Percentiles rank a stretch among this genome's conserved stretches.
phyloP scores from a whole-genome alignment of 2,797 vertebrate genomes.

The Naso thynnoides region DNA sequence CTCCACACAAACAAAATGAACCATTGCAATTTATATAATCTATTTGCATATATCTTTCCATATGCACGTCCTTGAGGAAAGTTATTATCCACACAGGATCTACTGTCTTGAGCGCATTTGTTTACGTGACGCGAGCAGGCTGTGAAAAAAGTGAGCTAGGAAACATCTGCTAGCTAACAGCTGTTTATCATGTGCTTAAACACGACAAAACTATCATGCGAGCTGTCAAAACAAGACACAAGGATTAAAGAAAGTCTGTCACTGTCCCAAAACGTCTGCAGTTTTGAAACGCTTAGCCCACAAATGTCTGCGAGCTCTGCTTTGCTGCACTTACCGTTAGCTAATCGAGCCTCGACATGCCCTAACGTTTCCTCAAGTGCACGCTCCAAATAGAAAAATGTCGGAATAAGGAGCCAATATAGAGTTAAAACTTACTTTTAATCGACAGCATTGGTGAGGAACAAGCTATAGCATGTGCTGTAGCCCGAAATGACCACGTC shows the following conservation, averaged over 20 bases:
- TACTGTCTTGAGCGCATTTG: slow-evolving; percentile 23
- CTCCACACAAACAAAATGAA: background rate
- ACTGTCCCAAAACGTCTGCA: too few species aligned
- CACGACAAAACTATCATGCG: background rate
- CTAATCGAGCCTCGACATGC: slow-evolving; percentile 45
- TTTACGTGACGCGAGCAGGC: slow-evolving; percentile 10
- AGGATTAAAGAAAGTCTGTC: background rate
- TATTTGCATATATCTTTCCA: background rate
- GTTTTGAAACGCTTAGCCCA: background rate
- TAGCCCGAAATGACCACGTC: slow-evolving; percentile 36
- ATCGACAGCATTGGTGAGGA: slow-evolving; percentile 32
- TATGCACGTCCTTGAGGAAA: background rate
- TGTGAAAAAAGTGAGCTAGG: slow-evolving; percentile 13
- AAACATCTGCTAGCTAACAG: slow-evolving; percentile 67
- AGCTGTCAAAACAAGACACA: background rate
- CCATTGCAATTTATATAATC: background rate
- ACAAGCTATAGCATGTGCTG: slow-evolving; percentile 55
- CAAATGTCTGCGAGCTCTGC: background rate
- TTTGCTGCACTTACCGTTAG: slow-evolving; percentile 32
- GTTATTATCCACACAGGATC: background rate
- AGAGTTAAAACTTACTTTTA: slow-evolving; percentile 71
- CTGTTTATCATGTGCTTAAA: slow-evolving; percentile 32
- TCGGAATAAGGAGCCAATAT: slow-evolving; percentile 4
- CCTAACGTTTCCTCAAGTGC: slow-evolving; percentile 14
- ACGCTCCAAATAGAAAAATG: background rate